Evolutionary conservation across 2,888 invertebrate genomes (phyloP).

Genomic region (Axea sp.): DNA sequence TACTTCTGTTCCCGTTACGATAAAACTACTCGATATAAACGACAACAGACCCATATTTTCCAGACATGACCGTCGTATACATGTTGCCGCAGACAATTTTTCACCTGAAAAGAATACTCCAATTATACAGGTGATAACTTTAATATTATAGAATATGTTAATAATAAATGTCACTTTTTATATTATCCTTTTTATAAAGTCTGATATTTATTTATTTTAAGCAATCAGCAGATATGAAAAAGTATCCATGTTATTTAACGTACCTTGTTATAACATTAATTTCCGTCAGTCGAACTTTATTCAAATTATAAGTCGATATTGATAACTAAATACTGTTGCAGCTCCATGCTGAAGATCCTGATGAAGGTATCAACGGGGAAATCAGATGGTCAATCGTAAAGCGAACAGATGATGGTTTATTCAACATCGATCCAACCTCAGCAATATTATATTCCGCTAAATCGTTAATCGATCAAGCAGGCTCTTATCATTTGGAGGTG

Average conservation of each 20-base stretch:
- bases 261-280: too few species aligned
- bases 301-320: too few species aligned
- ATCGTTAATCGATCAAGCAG: constrained; percentile 84
- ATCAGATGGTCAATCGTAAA: constrained; percentile 87
- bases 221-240: too few species aligned
- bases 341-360: constrained; percentile 89
- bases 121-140: constrained; percentile 83
- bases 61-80: constrained; percentile 87
- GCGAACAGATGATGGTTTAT: constrained; percentile 86
- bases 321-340: constrained; percentile 31
- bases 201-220: too few species aligned
- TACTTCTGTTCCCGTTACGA: constrained; percentile 88
- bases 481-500: constrained; percentile 83
- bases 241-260: too few species aligned
- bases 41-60: constrained; percentile 92
- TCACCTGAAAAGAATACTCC: constrained; percentile 90
- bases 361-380: constrained; percentile 88
- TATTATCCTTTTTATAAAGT: too few species aligned
- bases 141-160: too few species aligned
- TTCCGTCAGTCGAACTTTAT: too few species aligned
- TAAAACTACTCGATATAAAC: constrained; percentile 91
- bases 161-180: too few species aligned
- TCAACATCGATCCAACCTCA: constrained; percentile 86
- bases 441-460: constrained; percentile 91
- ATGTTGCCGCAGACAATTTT: constrained; percentile 89